A percentile compares a stretch with the other conserved stretches of the same genome.
Conservation (phyloP, 2,113 vertebrate species). For the Macrotus californicus region DNA sequence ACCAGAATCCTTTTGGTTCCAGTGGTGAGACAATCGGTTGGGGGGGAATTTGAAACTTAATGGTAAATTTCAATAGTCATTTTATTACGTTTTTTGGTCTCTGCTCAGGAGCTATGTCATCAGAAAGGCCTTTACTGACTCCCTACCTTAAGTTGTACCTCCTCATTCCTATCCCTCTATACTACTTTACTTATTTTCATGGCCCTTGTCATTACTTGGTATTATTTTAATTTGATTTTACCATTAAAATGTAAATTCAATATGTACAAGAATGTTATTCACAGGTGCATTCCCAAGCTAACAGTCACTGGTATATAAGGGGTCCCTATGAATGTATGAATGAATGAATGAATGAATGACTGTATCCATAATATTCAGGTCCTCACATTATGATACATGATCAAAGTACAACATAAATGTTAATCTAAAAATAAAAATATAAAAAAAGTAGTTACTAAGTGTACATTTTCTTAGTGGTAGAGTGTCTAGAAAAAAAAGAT, state of each 20-base stretch:
- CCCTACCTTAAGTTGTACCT: neutral
- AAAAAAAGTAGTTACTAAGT: slow-evolving; percentile 15
- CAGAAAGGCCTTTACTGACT: neutral
- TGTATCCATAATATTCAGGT: neutral
- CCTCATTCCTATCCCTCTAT: neutral
- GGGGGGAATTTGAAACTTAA: neutral
- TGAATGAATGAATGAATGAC: neutral
- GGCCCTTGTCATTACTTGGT: neutral
- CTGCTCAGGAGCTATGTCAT: neutral
- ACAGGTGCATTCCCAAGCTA: neutral
- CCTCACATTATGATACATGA: neutral
- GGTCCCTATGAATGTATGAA: neutral
- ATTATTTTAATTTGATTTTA: slow-evolving; percentile 20
- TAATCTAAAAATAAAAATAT: slow-evolving; percentile 14
- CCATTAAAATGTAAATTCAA: slow-evolving; percentile 7
- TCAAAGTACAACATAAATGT: slow-evolving; percentile 17
- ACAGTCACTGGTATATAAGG: neutral
- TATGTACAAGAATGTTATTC: neutral
- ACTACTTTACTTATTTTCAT: slow-evolving; percentile 9
- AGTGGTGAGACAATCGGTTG: neutral
- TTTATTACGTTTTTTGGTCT: neutral
- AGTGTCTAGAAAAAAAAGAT: neutral
- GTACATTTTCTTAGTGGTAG: neutral
- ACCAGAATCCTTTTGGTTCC: neutral
- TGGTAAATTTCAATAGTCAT: neutral